phyloP scores from a whole-genome alignment of 2,113 vertebrate species.

The Alces alces region DNA sequence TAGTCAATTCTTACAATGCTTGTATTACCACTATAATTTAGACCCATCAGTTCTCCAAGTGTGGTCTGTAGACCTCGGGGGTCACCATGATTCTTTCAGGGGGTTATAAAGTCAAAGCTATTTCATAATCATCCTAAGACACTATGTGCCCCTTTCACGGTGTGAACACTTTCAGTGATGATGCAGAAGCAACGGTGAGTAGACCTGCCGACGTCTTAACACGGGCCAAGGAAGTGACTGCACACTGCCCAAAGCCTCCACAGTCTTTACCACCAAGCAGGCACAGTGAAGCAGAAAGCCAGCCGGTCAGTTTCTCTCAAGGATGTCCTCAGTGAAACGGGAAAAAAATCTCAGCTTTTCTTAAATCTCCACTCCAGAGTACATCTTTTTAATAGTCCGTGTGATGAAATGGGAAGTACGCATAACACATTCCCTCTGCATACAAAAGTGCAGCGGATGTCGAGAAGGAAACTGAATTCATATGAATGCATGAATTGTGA shows the following conservation, averaged over 20 bases:
- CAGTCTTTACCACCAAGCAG: neutral
- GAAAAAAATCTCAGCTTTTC: neutral
- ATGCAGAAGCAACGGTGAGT: neutral
- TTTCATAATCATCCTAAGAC: neutral
- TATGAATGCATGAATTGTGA: neutral
- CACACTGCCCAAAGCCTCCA: neutral
- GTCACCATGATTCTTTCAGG: neutral
- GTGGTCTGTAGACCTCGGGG: neutral
- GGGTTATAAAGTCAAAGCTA: neutral
- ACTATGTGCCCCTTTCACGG: neutral
- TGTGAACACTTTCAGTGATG: neutral
- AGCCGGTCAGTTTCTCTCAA: neutral
- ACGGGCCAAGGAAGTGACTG: neutral
- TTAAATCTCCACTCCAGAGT: neutral
- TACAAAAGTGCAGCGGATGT: rapidly evolving
- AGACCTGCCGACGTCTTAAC: neutral
- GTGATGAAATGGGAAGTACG: neutral
- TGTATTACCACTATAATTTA: neutral
- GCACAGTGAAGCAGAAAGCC: neutral
- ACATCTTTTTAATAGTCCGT: neutral
- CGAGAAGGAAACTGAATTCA: neutral
- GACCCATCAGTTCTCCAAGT: neutral
- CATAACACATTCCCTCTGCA: neutral
- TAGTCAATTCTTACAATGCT: neutral
- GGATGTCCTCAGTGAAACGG: neutral